A percentile compares a stretch with the other conserved stretches of the same genome.
Evolutionary conservation across 2,797 vertebrate genomes (phyloP).

Genomic region (Falco biarmicus): DNA sequence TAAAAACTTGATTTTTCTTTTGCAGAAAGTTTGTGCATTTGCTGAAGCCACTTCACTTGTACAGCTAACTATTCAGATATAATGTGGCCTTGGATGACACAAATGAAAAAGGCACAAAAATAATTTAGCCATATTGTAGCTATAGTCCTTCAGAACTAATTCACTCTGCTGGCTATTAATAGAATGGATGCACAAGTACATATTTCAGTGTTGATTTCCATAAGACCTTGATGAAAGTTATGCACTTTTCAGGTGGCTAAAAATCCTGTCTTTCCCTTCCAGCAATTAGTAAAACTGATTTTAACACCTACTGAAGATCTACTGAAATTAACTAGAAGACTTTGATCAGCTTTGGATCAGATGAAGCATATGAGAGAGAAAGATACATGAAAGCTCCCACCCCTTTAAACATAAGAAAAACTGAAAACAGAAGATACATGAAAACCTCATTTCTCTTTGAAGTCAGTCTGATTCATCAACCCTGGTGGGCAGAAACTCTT

Average conservation of each 20-base stretch:
- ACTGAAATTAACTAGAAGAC: conserved; percentile 5
- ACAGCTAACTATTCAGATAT: not conserved
- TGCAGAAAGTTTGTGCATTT: not conserved
- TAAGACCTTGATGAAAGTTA: not conserved
- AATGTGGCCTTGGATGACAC: rapidly evolving
- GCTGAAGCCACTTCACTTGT: not conserved
- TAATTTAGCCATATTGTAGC: not conserved
- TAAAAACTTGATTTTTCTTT: not conserved
- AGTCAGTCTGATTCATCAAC: conserved; percentile 48
- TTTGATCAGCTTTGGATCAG: conserved; percentile 35
- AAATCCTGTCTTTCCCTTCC: not conserved
- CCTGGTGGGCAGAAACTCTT: conserved; percentile 25
- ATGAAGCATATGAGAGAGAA: not conserved
- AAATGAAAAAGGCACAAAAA: not conserved
- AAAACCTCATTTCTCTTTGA: conserved; percentile 49
- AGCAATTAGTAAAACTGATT: not conserved
- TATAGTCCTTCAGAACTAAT: not conserved
- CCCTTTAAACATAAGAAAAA: conserved; percentile 20
- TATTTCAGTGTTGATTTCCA: not conserved
- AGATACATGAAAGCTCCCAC: conserved; percentile 19
- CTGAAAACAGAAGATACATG: conserved; percentile 31
- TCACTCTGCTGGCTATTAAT: not conserved
- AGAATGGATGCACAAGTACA: not conserved
- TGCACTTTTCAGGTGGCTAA: not conserved
- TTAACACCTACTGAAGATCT: not conserved